phyloP scores from a whole-genome alignment of 2,797 vertebrate genomes.

The Meda fulgida region DNA sequence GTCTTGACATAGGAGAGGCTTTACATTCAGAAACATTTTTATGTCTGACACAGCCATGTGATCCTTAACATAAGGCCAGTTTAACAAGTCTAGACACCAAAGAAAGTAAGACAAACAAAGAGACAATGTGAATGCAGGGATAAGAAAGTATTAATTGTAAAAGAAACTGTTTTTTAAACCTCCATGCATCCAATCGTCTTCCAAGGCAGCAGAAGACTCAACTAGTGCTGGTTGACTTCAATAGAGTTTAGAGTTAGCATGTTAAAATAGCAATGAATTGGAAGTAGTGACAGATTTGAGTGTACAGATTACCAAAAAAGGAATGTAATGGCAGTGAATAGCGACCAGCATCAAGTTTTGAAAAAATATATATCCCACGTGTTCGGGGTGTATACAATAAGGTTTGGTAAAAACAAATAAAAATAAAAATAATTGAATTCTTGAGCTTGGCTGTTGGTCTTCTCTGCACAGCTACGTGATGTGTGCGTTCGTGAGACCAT shows the following conservation, averaged over 20 bases:
- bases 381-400: too few relatives aligned
- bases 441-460: too few relatives aligned
- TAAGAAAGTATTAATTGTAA: not conserved
- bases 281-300: not conserved
- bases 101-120: not conserved
- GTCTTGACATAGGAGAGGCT: slow-evolving; percentile 2
- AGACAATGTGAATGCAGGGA: not conserved
- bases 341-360: too few relatives aligned
- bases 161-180: not conserved
- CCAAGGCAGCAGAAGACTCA: not conserved
- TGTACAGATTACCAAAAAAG: not conserved
- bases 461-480: too few relatives aligned
- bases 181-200: not conserved
- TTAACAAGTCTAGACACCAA: not conserved
- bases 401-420: too few relatives aligned
- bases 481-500: too few relatives aligned
- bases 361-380: too few relatives aligned
- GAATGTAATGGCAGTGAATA: too few relatives aligned
- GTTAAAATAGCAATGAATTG: not conserved
- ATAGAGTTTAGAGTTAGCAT: not conserved
- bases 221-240: not conserved
- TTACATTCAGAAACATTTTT: slow-evolving; percentile 1
- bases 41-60: not conserved
- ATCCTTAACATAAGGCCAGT: not conserved
- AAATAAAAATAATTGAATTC: too few relatives aligned